These are phyloP conservation scores for Notocelia uddmanniana DNA, from an alignment of 2,888 invertebrate genomes.

Conservation along the genomic window DNA sequence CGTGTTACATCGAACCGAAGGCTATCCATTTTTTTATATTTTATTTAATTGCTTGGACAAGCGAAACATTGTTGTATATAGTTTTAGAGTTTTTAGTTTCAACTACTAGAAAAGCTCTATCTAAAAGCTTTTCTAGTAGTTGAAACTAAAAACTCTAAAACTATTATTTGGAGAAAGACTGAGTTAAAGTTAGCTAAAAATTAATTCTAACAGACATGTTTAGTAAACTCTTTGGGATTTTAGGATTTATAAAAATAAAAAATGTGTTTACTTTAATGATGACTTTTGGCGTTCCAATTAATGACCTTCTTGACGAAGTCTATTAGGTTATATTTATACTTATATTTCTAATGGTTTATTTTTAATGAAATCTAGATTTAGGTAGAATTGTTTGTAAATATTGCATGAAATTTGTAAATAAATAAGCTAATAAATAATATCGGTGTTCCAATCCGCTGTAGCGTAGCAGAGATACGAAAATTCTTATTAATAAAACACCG, in stretches of 20 bases:
- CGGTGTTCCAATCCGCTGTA: not conserved
- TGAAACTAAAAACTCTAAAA: no score
- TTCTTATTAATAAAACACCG: not conserved
- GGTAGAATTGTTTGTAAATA: conserved; percentile 9
- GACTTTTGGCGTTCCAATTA: not conserved
- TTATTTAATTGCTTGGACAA: not conserved
- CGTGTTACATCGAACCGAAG: not conserved
- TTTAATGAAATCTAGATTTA: conserved; percentile 11
- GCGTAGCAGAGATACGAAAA: not conserved
- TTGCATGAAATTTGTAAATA: not conserved
- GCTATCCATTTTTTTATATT: not conserved
- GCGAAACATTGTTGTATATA: not conserved
- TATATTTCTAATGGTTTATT: not conserved
- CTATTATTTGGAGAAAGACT: not conserved
- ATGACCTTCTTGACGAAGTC: not conserved
- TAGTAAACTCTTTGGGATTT: not conserved
- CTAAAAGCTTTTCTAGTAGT: not conserved
- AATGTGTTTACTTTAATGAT: not conserved
- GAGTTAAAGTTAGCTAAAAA: not conserved
- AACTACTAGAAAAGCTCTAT: not conserved
- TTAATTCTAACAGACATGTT: not conserved
- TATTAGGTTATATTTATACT: conserved; percentile 19
- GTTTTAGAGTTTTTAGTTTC: not conserved
- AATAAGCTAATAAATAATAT: not conserved
- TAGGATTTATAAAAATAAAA: conserved; percentile 7